Base-by-base conservation (phyloP, 2,113 vertebrate genomes). In the Podarcis raffonei region DNA sequence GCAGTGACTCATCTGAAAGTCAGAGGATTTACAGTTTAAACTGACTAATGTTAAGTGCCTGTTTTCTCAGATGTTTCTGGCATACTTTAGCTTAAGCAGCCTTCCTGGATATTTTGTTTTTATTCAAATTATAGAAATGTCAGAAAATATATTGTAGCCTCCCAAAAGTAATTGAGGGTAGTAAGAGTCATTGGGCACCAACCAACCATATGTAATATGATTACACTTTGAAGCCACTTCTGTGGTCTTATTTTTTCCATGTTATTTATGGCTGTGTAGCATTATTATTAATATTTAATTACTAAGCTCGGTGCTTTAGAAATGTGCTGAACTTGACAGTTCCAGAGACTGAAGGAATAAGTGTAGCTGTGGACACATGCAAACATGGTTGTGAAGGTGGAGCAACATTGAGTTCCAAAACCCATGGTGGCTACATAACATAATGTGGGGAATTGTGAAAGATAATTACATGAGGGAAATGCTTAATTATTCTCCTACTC, bases 61-160 rank as follows among this genome's bases (percentile, higher is more conserved):
- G 91, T 77, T 85, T 39, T 83, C 88, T 92, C 13, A 0, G 32
- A 84, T 25, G 65, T 25, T 75, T 90, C 82, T 87, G 78, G 87
- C n/a, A 27, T 35, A 48, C 37, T 87, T 76, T 83, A 79, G 69
- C 68, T 90, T 85, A 6, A 93, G 77, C 1, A 42, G 35, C 68
- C 89, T 94, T 94, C 89, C 90, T 84, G 92, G 88, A 37, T 30
- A 32, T 91, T 91, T 78, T 93, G 88, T 89, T 94, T 94, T 78
- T 48, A 90, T 93, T 83, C 85, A 87, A 95, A 92, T 95, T 88
- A 78, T 39, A 69, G 78, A 77, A 87, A 83, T 86, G 62, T 86
- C 89, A 85, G 89, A 76, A 74, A 94, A 89, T 81, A 59, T 7
- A 69, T 27, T 91, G 35, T 23, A 75, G 81, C 76, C 81, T 91